Conservation (phyloP, 2,888 invertebrate species). For the Pantelozetes paolii region DNA sequence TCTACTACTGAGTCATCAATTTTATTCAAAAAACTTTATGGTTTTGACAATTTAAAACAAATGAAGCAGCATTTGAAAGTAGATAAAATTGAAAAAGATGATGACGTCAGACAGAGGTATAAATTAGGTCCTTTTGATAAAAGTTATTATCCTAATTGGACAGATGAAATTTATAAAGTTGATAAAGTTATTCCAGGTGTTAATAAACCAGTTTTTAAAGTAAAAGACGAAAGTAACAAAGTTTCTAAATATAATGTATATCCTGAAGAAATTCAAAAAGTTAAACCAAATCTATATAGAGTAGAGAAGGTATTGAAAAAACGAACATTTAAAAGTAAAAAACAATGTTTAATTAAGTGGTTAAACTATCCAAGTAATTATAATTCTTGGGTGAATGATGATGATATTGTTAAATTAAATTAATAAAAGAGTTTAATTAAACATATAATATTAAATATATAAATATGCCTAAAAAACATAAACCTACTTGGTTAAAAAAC, state of each 20-base stretch:
- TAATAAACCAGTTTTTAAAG: not conserved
- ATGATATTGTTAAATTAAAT: not conserved
- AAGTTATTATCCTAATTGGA: not conserved
- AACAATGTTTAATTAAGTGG: conserved; percentile 26
- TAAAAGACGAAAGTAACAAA: not conserved
- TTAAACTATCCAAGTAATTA: not conserved
- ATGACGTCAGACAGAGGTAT: not conserved
- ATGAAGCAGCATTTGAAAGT: not conserved
- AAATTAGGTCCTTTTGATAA: conserved; percentile 6
- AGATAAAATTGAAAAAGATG: not conserved
- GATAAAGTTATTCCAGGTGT: not conserved
- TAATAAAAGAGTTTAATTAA: too few relatives aligned
- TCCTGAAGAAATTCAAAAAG: conserved; percentile 24
- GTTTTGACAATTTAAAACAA: not conserved
- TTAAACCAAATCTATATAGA: not conserved
- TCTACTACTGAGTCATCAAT: too few relatives aligned
- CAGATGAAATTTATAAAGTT: not conserved
- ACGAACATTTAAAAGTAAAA: not conserved
- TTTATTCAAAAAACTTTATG: too few relatives aligned
- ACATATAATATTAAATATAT: too few relatives aligned
- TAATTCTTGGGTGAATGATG: conserved; percentile 24
- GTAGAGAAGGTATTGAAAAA: conserved; percentile 33
- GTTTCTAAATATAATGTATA: not conserved
- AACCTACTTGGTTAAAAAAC: too few relatives aligned
- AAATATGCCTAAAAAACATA: too few relatives aligned